Percentiles rank a stretch among this genome's conserved stretches.
These are phyloP conservation scores for Rutpela maculata DNA, from an alignment of 2,888 invertebrate genomes.

Conservation along the genomic window DNA sequence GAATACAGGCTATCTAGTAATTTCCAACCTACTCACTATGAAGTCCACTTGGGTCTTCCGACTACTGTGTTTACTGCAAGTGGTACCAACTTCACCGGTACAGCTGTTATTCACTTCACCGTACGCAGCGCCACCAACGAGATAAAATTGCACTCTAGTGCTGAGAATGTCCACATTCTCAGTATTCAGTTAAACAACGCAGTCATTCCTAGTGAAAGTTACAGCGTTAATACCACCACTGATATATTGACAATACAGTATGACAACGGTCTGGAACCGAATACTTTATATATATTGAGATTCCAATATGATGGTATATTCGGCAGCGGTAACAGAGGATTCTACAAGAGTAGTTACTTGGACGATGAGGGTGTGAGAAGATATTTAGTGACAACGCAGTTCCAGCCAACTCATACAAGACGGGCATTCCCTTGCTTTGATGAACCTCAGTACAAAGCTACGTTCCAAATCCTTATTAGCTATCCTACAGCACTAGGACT, in stretches of 20 bases:
- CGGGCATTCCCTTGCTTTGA: constrained; percentile 86
- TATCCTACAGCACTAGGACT: constrained; percentile 10
- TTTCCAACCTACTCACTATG: constrained; percentile 31
- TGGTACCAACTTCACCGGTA: constrained; percentile 26
- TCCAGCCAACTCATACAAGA: constrained; percentile 81
- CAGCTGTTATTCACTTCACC: constrained; percentile 22
- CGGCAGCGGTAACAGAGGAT: constrained; percentile 43
- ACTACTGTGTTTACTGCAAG: constrained; percentile 5
- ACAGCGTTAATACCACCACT: constrained; percentile 45
- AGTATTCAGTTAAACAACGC: constrained; percentile 41
- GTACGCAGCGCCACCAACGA: not conserved
- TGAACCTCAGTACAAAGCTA: constrained; percentile 81
- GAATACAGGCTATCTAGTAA: constrained; percentile 28
- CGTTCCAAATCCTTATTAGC: constrained; percentile 72
- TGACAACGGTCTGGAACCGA: not conserved
- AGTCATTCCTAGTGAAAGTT: constrained; percentile 26
- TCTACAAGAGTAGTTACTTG: constrained; percentile 57
- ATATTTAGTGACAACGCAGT: constrained; percentile 79
- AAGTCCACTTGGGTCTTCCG: constrained; percentile 13
- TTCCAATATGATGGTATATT: constrained; percentile 46
- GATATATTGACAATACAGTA: constrained; percentile 49
- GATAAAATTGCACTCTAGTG: constrained; percentile 19
- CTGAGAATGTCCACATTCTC: constrained; percentile 11
- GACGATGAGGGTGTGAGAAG: constrained; percentile 37
- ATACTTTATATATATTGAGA: constrained; percentile 7